Evolutionary conservation across 2,113 vertebrate genomes (phyloP), one percentile per base, ranked within the genome.

Genomic region (Procavia capensis): DNA sequence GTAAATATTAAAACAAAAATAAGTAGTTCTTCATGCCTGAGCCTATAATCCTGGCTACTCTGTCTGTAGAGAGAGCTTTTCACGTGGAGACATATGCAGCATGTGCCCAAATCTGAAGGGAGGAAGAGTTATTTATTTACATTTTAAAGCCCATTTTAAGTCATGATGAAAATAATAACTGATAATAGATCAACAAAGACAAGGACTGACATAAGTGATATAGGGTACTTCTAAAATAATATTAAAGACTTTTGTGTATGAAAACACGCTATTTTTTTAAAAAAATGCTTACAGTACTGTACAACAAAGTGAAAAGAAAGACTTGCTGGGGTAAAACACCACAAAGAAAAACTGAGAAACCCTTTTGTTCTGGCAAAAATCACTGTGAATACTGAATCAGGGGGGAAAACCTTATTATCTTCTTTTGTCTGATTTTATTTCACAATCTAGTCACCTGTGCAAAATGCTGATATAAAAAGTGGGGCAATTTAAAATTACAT

Each of bases 61-160:
- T 43, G 54, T 61, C 20, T 34, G 34, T 7, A 92, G 11, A 64
- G 8, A 0, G 39, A 90, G 50, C 13, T 85, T 19, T 54, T 3
- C 59, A 81, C 5, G 5, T 85, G 19, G 50, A 74, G 20, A 61
- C 11, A 89, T 34, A 16, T 34, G 29, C 45, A 82, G 75, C n/a
- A 29, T 17, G 29, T 66, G 7, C 22, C 36, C n/a, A 95, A 59
- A 9, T 54, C 75, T 31, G 24, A 31, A 2, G 1, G 1, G 2
- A n/a, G 36, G 50, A 9, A 13, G 50, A 17, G 17, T 43, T 27
- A 75, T 74, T 57, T 43, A 70, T 63, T 59, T 24, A 36, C 79
- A 72, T 81, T n/a, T 68, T 87, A 89, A 92, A 91, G 2, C 29
- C 81, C 9, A 85, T 54, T 85, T 96, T 88, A 95, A 85, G 16